Evolutionary conservation across 2,888 invertebrate genomes (phyloP).

Genomic region (Melipona beecheii): DNA sequence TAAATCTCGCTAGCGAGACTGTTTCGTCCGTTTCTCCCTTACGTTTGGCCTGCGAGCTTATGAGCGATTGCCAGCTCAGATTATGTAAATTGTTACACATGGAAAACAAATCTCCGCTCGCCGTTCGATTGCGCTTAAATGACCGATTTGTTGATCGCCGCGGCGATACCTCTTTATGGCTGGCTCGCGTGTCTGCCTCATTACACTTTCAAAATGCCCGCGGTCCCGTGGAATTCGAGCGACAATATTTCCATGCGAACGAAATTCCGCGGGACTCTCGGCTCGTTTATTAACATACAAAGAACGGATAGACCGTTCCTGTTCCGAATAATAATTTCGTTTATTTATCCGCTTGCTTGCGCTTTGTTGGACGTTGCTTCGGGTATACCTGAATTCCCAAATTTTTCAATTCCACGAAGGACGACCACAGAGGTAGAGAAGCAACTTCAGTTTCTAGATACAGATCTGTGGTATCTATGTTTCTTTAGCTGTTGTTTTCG

Average conservation of each 20-base stretch:
- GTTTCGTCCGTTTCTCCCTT: background rate
- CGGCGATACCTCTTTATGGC: conserved; percentile 30
- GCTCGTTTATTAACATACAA: background rate
- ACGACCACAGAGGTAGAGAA: too few relatives aligned
- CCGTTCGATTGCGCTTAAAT: conserved; percentile 37
- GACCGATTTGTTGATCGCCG: conserved; percentile 56
- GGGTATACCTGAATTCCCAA: background rate
- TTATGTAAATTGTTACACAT: conserved; percentile 77
- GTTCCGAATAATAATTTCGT: conserved; percentile 15
- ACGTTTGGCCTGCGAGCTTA: background rate
- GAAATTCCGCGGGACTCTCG: background rate
- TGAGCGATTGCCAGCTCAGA: conserved; percentile 55
- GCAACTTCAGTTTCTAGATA: too few relatives aligned
- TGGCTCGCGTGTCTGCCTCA: conserved; percentile 21
- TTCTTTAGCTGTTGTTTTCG: too few relatives aligned
- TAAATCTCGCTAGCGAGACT: background rate
- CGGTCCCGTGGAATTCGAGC: conserved; percentile 12
- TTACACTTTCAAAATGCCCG: conserved; percentile 47
- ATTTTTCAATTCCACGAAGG: too few relatives aligned
- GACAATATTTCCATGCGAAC: conserved; percentile 17
- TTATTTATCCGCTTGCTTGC: background rate
- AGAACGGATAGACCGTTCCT: background rate
- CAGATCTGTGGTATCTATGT: too few relatives aligned
- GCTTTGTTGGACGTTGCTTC: background rate
- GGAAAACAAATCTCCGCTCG: conserved; percentile 45